phyloP scores from a whole-genome alignment of 1,140 invertebrate species.

The Pygmarrhopalites habei region DNA sequence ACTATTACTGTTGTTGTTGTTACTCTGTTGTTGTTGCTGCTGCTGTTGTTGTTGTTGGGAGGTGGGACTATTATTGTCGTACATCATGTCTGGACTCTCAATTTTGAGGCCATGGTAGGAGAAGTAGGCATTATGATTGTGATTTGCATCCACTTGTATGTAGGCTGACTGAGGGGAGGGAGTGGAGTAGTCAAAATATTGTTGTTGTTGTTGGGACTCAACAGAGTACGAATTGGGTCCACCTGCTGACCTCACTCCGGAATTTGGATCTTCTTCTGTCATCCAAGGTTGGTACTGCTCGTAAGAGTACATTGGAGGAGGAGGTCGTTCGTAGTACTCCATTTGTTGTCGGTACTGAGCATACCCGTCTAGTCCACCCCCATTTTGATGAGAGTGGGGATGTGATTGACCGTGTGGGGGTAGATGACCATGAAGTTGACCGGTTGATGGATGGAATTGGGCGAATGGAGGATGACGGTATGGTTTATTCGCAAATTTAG shows the following conservation, averaged over 20 bases:
- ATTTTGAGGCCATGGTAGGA: conserved; percentile 15
- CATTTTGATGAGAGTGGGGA: not conserved
- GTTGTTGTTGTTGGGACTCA: conserved; percentile 11
- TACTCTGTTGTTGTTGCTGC: too few species aligned
- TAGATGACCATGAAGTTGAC: conserved; percentile 13
- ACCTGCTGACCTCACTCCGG: too few species aligned
- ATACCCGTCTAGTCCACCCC: not conserved
- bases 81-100: conserved; percentile 25
- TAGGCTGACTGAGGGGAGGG: conserved; percentile 14
- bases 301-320: conserved; percentile 11
- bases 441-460: conserved; percentile 27
- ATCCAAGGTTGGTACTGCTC: conserved; percentile 9
- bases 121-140: conserved; percentile 31
- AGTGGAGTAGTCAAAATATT: conserved; percentile 23
- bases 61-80: conserved; percentile 21
- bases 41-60: conserved; percentile 14
- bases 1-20: not conserved
- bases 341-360: conserved; percentile 7
- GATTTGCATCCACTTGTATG: conserved; percentile 29
- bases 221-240: not conserved
- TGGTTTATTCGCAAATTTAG: conserved; percentile 26
- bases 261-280: not conserved
- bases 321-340: conserved; percentile 12
- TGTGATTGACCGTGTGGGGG: conserved; percentile 2
- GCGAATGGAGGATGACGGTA: conserved; percentile 34